Base-by-base conservation (phyloP, 2,113 vertebrate genomes). In the Alligator sinensis region DNA sequence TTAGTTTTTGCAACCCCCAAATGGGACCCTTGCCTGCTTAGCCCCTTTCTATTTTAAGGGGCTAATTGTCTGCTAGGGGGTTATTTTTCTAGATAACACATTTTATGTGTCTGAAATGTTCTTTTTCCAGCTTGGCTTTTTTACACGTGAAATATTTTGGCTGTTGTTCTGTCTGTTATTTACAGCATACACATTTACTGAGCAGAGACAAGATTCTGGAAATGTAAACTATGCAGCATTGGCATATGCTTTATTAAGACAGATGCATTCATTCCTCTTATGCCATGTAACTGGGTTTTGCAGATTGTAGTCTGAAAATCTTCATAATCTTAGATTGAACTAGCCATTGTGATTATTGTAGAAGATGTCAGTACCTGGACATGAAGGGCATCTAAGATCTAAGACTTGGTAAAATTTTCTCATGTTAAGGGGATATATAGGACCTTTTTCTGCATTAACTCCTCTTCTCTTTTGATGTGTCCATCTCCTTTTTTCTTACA, bases 401-500 rank as follows among this genome's bases (percentile, higher is more conserved):
- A 57, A 2, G 55, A 1, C 64, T 62, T 87, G 61, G 6, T 55
- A 91, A 25, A 60, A 82, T 2, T 77, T 87, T 10, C 58, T 85
- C 11, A 14, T 10, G 13, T 18, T 25, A 27, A 84, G 88, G 75
- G 62, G 14, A 70, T 21, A 3, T n/a, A 75, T 81, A 76, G 30
- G 30, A 88, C 60, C 61, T 38, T 63, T 84, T 6, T 28, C 22
- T 59, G 63, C 34, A 92, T 55, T 76, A 28, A 54, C 5, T 3
- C 60, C 7, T 25, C 87, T 89, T 60, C 18, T 72, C 3, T 15
- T 24, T 11, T 79, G 4, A 89, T 86, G 24, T 84, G 5, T 55
- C 16, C 5, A 57, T 87, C 80, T 95, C 54, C 55, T 97, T 82
- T 38, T 83, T 82, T 91, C 60, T 84, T 96, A 75, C 72, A 98